phyloP scores from a whole-genome alignment of 2,797 vertebrate genomes.

The Pseudomugil tenellus region DNA sequence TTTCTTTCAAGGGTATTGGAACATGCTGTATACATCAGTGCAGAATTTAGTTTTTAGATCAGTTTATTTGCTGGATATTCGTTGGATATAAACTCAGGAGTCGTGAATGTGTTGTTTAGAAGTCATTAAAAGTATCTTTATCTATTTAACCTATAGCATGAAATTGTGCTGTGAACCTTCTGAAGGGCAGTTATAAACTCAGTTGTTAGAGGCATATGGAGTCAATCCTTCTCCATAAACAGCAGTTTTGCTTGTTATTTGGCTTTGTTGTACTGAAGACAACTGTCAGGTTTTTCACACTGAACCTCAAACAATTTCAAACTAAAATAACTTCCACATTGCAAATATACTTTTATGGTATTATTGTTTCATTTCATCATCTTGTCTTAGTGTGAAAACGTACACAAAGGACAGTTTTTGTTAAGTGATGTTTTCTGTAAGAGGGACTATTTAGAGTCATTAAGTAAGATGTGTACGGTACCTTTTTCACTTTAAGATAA shows the following conservation, averaged over 20 bases:
- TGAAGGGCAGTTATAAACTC: conserved; percentile 19
- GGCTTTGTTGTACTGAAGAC: conserved; percentile 25
- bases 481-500: background rate
- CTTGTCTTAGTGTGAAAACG: background rate
- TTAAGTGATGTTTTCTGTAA: too few species aligned
- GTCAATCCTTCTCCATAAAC: conserved; percentile 19
- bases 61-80: background rate
- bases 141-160: conserved; percentile 7
- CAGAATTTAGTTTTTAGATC: background rate
- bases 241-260: conserved; percentile 21
- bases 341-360: background rate
- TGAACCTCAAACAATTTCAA: conserved; percentile 6
- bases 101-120: background rate
- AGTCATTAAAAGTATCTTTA: background rate
- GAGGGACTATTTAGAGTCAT: background rate
- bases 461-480: background rate
- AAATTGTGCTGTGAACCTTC: conserved; percentile 12
- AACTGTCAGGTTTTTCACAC: conserved; percentile 11
- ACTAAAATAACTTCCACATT: background rate
- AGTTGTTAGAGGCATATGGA: conserved; percentile 40
- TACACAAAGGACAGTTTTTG: background rate
- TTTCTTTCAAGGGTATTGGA: background rate
- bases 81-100: background rate
- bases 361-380: background rate
- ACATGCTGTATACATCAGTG: background rate